phyloP scores from a whole-genome alignment of 2,113 vertebrate species.

The Isurus oxyrinchus region DNA sequence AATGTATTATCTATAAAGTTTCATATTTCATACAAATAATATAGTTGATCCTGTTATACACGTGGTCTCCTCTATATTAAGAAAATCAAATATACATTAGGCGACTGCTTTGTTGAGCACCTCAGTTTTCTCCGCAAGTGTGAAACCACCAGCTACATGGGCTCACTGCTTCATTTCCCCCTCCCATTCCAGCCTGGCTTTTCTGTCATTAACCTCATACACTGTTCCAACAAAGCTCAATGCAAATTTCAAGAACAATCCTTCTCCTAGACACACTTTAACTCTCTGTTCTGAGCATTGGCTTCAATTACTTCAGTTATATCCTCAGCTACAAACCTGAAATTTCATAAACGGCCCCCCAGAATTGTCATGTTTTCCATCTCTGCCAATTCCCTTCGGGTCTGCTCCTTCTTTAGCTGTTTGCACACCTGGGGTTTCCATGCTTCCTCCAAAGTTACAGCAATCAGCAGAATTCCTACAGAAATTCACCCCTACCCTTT shows the following conservation, averaged over 20 bases:
- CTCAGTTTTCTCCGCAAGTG: background rate
- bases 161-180: background rate
- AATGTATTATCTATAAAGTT: background rate
- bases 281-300: background rate
- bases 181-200: background rate
- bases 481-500: background rate
- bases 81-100: background rate
- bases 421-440: too few relatives aligned
- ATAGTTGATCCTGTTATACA: background rate
- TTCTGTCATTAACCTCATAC: background rate
- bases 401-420: background rate
- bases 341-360: background rate
- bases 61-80: background rate
- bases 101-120: background rate
- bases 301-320: background rate
- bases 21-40: background rate
- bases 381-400: background rate
- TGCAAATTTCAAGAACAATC: background rate
- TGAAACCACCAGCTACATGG: background rate
- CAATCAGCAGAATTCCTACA: too few relatives aligned
- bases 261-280: background rate
- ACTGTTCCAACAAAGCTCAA: background rate
- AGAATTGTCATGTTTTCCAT: background rate
- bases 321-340: background rate
- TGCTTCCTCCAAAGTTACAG: too few relatives aligned